Percentiles rank a stretch among this genome's conserved stretches.
Conservation (phyloP, 2,888 invertebrate species). For the Disparrhopalites patrizii region DNA sequence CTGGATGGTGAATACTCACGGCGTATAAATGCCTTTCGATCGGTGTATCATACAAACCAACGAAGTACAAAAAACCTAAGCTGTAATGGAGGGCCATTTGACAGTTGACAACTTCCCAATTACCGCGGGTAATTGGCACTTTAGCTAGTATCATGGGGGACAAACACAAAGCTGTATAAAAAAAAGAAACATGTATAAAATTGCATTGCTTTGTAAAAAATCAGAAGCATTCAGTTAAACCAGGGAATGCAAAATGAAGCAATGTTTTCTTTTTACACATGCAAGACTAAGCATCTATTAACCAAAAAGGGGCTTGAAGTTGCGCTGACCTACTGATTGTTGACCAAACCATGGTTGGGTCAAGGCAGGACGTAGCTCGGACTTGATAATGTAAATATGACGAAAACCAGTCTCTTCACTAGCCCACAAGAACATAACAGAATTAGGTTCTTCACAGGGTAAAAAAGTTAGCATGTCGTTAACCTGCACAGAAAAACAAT, state of each 20-base stretch:
- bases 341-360: conserved; percentile 35
- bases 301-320: not conserved
- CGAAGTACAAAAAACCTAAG: conserved; percentile 80
- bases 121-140: conserved; percentile 75
- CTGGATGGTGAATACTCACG: conserved; percentile 61
- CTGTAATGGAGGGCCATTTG: conserved; percentile 82
- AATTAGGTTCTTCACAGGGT: conserved; percentile 56
- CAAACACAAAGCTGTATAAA: conserved; percentile 34
- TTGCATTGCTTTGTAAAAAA: not conserved
- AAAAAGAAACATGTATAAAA: not conserved
- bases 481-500: conserved; percentile 52
- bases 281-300: not conserved
- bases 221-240: not conserved
- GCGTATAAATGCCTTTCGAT: conserved; percentile 90
- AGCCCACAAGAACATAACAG: conserved; percentile 78
- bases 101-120: conserved; percentile 87
- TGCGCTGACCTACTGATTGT: conserved; percentile 4
- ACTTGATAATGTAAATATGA: conserved; percentile 77
- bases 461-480: conserved; percentile 85
- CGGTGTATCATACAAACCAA: conserved; percentile 83
- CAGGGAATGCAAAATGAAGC: not conserved
- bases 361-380: conserved; percentile 53
- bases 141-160: conserved; percentile 39
- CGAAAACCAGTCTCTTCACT: conserved; percentile 86
- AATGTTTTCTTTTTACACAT: not conserved